Evolutionary conservation across 1,140 invertebrate species (phyloP).

Genomic region (Probaryconus sp.): DNA sequence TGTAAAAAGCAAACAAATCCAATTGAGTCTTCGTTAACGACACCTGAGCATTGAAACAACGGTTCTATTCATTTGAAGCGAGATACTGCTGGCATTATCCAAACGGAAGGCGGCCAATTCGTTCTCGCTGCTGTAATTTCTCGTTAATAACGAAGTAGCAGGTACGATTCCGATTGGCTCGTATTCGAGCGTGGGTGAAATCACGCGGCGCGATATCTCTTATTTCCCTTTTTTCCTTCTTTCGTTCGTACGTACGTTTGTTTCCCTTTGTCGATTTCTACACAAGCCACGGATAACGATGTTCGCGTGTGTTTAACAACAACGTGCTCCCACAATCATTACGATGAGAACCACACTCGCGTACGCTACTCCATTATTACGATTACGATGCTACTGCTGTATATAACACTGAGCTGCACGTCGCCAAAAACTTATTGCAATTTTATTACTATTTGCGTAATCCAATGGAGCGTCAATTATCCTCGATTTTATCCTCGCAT

Average conservation of each 20-base stretch:
- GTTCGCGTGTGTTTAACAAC: constrained; percentile 64
- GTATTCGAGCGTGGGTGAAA: constrained; percentile 44
- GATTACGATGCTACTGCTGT: constrained; percentile 1
- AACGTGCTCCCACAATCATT: constrained; percentile 57
- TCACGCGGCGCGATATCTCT: constrained; percentile 36
- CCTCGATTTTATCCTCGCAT: too few relatives aligned
- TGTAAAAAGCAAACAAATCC: too few relatives aligned
- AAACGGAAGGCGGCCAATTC: constrained; percentile 37
- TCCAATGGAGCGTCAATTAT: too few relatives aligned
- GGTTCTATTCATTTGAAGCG: too few relatives aligned
- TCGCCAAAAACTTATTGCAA: too few relatives aligned
- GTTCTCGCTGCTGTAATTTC: constrained; percentile 42
- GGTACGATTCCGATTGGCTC: constrained; percentile 37
- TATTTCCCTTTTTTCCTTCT: constrained; percentile 18
- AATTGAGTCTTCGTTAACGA: too few relatives aligned
- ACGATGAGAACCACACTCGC: constrained; percentile 36
- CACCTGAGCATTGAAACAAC: too few relatives aligned
- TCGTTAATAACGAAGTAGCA: constrained; percentile 39
- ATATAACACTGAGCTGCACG: too few relatives aligned
- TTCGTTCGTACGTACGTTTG: constrained; percentile 29
- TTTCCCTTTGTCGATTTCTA: constrained; percentile 57
- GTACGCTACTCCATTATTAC: constrained; percentile 28
- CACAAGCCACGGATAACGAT: constrained; percentile 54
- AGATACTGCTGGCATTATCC: constrained; percentile 6
- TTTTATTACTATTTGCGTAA: too few relatives aligned